Evolutionary conservation across 2,888 invertebrate species (phyloP), one percentile per base, ranked within the genome.

Genomic region (Eupeodes luniger): DNA sequence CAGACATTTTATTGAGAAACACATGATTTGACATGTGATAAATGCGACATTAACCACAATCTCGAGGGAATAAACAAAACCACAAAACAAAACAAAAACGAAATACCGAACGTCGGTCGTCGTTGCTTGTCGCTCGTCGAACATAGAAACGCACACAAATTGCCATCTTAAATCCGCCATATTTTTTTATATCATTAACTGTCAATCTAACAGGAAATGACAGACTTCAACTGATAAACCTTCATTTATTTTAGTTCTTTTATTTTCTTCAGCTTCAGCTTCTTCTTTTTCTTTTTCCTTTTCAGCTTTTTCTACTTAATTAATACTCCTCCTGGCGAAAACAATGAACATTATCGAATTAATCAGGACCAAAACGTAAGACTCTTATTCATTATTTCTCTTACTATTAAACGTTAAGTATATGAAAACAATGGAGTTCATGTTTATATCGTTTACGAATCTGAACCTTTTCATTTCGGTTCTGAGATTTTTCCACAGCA

Each of bases 291-390:
- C 51, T 61, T 53, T 51, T 57, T 64, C 6, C 4, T 40, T 40
- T 40, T 40, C 1, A 27, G 27, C 27, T 40, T 7, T 55, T 44
- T 16, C 62, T 66, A 79, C 83, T 84, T 84, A 87, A 87, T 84
- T 87, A 83, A 83, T 80, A 80, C 79, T 49, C 61, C 79, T 77
- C n/a, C 27, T 77, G 75, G n/a, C 55, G 51, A 69, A 78, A 85
- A 88, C 88, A 88, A 88, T 88, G 78, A 81, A 77, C 77, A 75
- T 88, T 85, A 88, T 84, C 88, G 77, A 85, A 88, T 85, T 85
- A 88, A 88, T 85, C 88, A 75, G 74, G 78, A 81, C 81, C 62
- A 77, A 75, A 77, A 75, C 69, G 67, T 76, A 83, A 77, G 83
- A 79, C 79, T 81, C 84, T 81, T 77, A 81, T 80, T 80, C 80